Evolutionary conservation across 2,797 vertebrate genomes (phyloP).

Genomic region (Huso huso): DNA sequence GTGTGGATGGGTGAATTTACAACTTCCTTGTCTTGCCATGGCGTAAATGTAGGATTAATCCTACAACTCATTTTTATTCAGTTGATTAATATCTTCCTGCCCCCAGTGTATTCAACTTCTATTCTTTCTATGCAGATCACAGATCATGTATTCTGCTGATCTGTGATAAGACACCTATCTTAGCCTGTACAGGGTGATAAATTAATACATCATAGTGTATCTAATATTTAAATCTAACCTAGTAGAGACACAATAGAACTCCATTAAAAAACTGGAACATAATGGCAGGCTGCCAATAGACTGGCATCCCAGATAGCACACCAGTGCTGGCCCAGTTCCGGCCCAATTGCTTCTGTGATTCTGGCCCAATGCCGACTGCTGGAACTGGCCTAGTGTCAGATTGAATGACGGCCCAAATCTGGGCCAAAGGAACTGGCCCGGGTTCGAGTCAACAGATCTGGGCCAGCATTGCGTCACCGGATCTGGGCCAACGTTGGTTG

Average conservation of each 20-base stretch:
- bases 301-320: background rate
- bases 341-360: too few relatives aligned
- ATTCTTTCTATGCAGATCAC: slow-evolving; percentile 1
- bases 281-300: slow-evolving; percentile 12
- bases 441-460: too few relatives aligned
- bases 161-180: background rate
- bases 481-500: too few relatives aligned
- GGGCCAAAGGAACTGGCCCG: too few relatives aligned
- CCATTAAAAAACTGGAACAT: slow-evolving; percentile 8
- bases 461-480: too few relatives aligned
- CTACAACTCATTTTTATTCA: slow-evolving; percentile 9
- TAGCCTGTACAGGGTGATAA: slow-evolving; percentile 10
- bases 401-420: too few relatives aligned
- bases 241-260: slow-evolving; percentile 7
- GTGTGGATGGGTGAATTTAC: background rate
- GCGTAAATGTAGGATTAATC: slow-evolving; percentile 14
- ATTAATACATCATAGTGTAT: slow-evolving; percentile 13
- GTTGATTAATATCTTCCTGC: slow-evolving; percentile 12
- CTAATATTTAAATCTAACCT: slow-evolving; percentile 19
- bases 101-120: background rate
- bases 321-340: too few relatives aligned
- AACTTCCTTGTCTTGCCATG: slow-evolving; percentile 6
- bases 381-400: too few relatives aligned
- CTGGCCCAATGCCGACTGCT: too few relatives aligned
- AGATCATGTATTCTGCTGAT: background rate